Conservation (phyloP, 2,113 vertebrate species). For the Eidolon helvum region DNA sequence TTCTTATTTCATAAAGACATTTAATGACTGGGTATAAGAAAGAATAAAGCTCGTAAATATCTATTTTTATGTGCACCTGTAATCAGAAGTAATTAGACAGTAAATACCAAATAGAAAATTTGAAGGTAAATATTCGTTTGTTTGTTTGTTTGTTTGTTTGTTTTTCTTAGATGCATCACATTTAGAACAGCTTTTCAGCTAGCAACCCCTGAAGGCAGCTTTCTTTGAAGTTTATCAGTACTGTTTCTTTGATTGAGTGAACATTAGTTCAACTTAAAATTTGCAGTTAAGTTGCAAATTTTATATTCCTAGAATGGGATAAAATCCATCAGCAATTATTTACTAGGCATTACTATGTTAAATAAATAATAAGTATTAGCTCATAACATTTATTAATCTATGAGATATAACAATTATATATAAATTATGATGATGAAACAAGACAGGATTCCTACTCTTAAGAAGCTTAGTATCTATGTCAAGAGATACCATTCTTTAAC, state of each 20-base stretch:
- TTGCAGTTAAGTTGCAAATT: background rate
- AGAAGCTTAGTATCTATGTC: conserved; percentile 14
- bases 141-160: background rate
- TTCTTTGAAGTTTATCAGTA: background rate
- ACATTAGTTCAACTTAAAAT: conserved; percentile 27
- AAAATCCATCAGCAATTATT: background rate
- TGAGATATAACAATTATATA: background rate
- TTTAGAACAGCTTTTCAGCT: background rate
- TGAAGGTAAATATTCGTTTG: background rate
- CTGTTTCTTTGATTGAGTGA: background rate
- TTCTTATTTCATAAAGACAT: background rate
- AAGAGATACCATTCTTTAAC: conserved; percentile 13
- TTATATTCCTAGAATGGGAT: background rate
- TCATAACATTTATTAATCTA: background rate
- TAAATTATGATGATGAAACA: background rate
- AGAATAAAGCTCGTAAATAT: background rate
- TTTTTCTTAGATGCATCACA: background rate
- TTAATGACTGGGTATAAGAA: background rate
- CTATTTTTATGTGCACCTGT: background rate
- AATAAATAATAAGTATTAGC: background rate
- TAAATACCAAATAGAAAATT: background rate
- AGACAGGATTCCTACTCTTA: background rate
- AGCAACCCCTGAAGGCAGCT: background rate
- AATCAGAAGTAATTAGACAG: background rate
- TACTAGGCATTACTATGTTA: background rate